Conservation (phyloP, 2,113 vertebrate genomes). For the Sigmodon hispidus region DNA sequence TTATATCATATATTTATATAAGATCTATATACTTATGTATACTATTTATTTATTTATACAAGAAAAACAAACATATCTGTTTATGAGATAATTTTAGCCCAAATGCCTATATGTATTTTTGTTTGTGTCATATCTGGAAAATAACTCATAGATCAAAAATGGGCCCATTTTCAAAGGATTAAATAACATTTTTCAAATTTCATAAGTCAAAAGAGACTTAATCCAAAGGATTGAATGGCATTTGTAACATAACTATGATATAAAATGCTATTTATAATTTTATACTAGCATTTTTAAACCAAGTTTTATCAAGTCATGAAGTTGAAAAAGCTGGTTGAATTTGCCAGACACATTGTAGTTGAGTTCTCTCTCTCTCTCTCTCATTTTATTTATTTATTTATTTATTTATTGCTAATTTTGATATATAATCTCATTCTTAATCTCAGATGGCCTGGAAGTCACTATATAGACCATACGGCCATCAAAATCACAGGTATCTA, state of each 20-base stretch:
- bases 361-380: background rate
- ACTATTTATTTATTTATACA: background rate
- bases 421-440: background rate
- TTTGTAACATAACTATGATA: background rate
- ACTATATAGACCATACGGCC: background rate
- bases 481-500: background rate
- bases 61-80: background rate
- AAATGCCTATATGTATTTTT: background rate
- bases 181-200: background rate
- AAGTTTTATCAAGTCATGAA: background rate
- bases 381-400: background rate
- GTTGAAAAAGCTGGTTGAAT: background rate
- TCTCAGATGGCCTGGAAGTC: too few species aligned
- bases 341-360: background rate
- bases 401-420: background rate
- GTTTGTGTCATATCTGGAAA: background rate
- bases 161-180: background rate
- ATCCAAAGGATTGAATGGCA: background rate
- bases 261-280: background rate
- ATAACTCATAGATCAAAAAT: background rate
- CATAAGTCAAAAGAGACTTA: background rate
- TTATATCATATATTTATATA: background rate
- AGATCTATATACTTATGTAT: background rate
- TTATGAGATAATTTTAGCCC: background rate
- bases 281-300: background rate